Percentiles rank a stretch among this genome's conserved stretches.
These are phyloP conservation scores for Lonchura striata DNA, from an alignment of 2,113 vertebrate genomes.

Conservation along the genomic window DNA sequence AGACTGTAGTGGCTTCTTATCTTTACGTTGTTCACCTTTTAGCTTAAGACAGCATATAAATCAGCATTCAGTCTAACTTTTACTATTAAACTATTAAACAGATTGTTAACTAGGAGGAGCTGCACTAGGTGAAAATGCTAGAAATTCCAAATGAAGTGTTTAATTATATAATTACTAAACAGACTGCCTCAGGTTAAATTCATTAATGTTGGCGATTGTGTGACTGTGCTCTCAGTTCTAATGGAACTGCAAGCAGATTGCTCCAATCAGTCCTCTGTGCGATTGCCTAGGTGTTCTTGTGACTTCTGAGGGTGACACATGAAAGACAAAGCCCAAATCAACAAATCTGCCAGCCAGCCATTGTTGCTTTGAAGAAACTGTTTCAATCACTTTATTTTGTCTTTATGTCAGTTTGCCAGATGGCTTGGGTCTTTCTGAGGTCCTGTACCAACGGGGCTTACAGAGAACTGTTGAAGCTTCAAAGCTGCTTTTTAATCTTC, in stretches of 20 bases:
- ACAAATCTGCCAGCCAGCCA: slow-evolving; percentile 84
- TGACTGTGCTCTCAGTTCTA: slow-evolving; percentile 61
- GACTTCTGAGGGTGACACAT: slow-evolving; percentile 88
- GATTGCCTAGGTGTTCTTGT: slow-evolving; percentile 91
- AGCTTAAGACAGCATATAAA: slow-evolving; percentile 16
- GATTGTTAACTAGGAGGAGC: not conserved
- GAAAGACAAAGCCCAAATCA: slow-evolving; percentile 93
- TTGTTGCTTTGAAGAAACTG: slow-evolving; percentile 87
- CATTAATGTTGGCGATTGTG: slow-evolving; percentile 57
- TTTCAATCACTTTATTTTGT: slow-evolving; percentile 91
- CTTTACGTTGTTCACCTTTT: slow-evolving; percentile 39
- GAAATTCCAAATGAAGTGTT: slow-evolving; percentile 67
- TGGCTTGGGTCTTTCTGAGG: slow-evolving; percentile 92
- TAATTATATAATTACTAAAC: slow-evolving; percentile 77
- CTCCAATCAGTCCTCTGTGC: slow-evolving; percentile 74
- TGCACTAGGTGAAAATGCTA: slow-evolving; percentile 25
- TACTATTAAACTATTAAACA: slow-evolving; percentile 18
- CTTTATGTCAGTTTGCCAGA: slow-evolving; percentile 92
- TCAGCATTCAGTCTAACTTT: not conserved
- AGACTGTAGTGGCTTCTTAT: slow-evolving; percentile 27
- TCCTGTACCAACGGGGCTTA: slow-evolving; percentile 87
- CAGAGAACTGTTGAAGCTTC: slow-evolving; percentile 88
- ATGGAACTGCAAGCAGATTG: slow-evolving; percentile 72
- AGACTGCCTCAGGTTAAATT: slow-evolving; percentile 73
- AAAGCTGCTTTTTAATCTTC: slow-evolving; percentile 98